Base-by-base conservation (phyloP, 2,797 vertebrate genomes). In the Pseudotriccus pelzelni region DNA sequence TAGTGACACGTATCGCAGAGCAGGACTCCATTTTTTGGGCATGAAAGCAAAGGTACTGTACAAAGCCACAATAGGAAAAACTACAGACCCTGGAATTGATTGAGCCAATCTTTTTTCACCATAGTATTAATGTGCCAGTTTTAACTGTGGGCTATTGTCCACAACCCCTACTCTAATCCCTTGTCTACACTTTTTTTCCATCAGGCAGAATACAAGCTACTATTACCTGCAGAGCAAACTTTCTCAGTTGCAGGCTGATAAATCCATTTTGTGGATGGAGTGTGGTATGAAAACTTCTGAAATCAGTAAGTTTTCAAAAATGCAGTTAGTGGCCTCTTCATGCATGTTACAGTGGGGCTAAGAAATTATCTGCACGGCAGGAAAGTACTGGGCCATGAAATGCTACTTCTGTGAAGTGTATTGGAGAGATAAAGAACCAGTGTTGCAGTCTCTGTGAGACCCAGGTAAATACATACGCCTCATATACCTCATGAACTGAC, bases 191-290 rank as follows among this genome's bases (percentile, higher is more conserved):
- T 18, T 44, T 89, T 83, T 27, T 58, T 41, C 58, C 23, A 14
- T 32, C 15, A 73, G 59, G 47, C 19, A 82, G 39, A 86, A 79
- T 32, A 62, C 14, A 87, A 79, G 52, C n/a, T 64, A 82, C 34
- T 76, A 87, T 76, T 83, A 89, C 28, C 63, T 73, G 67, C 69
- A 86, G 76, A 94, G 77, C 90, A 92, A 95, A 82, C 10, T 10
- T 12, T 47, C 50, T 67, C 52, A 52, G 52, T 25, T 3, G 24
- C 27, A 76, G 47, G 37, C 23, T 70, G 75, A 83, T 60, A 92
- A 90, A 93, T 56, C 64, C 27, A 60, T 56, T 93, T 60, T 72
- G 60, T 47, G 14, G 19, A 41, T 79, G 23, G 12, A 74, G 36
- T 20, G 47, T 73, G 11, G 32, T 27, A 73, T 10, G 32, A 77